Evolutionary conservation across 2,888 invertebrate species (phyloP).

Genomic region (Polydrusus tereticollis): DNA sequence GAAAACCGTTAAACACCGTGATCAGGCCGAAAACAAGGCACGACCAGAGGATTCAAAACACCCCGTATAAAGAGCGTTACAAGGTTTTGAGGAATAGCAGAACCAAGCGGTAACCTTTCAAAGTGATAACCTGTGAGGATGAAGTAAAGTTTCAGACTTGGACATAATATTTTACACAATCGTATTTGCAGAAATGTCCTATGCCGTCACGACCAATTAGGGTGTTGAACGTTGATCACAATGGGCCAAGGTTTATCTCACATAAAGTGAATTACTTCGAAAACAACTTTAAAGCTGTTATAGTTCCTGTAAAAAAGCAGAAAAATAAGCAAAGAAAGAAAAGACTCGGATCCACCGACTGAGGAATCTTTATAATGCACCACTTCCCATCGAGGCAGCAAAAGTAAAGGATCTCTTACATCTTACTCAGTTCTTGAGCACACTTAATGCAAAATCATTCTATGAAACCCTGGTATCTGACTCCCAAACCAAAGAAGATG

Average conservation of each 20-base stretch:
- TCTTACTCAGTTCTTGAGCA: background rate
- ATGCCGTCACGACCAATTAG: constrained; percentile 5
- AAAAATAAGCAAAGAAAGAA: background rate
- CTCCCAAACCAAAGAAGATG: background rate
- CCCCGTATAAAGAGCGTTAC: background rate
- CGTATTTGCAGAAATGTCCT: constrained; percentile 5
- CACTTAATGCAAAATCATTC: background rate
- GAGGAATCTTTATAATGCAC: background rate
- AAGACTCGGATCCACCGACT: background rate
- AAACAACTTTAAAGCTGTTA: background rate
- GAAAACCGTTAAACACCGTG: no score
- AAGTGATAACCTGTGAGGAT: background rate
- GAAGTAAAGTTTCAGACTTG: constrained; percentile 6
- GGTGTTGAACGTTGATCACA: constrained; percentile 1
- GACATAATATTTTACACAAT: no score
- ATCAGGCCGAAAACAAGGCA: no score
- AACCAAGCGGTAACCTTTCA: background rate
- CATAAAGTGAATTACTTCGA: background rate
- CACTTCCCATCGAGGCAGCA: background rate
- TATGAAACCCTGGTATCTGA: background rate
- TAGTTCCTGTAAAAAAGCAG: background rate
- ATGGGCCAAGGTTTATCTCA: background rate
- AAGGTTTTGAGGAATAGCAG: background rate
- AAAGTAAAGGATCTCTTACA: background rate
- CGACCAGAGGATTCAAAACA: no score